Evolutionary conservation across 2,113 vertebrate genomes (phyloP).

Genomic region (Podarcis raffonei): DNA sequence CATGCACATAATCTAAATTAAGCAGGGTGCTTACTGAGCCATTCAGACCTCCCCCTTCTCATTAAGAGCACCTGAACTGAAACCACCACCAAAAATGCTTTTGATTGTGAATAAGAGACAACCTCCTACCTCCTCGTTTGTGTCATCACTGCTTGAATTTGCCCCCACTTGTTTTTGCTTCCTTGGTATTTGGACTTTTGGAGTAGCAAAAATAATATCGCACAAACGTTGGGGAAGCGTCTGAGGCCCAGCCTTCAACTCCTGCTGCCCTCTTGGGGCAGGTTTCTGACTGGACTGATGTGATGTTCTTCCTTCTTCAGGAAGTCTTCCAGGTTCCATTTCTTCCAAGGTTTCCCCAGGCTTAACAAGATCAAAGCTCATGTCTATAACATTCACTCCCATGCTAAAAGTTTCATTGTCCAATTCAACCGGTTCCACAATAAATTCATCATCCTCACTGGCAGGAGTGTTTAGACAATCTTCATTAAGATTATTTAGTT

Average conservation of each 20-base stretch:
- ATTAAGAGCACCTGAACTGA: fast-evolving
- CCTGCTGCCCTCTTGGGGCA: not conserved
- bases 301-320: not conserved
- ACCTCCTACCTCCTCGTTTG: slow-evolving; percentile 55
- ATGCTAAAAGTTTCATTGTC: slow-evolving; percentile 52
- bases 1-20: not conserved
- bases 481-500: not conserved
- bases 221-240: not conserved
- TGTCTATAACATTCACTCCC: not conserved
- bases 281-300: fast-evolving
- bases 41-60: fast-evolving
- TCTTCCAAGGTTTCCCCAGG: fast-evolving
- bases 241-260: fast-evolving
- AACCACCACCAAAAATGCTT: fast-evolving
- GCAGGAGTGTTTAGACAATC: fast-evolving
- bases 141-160: not conserved
- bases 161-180: slow-evolving; percentile 40
- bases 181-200: slow-evolving; percentile 57
- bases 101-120: not conserved
- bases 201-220: slow-evolving; percentile 59
- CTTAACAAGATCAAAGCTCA: fast-evolving
- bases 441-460: slow-evolving; percentile 24
- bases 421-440: slow-evolving; percentile 46
- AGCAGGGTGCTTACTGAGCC: not conserved
- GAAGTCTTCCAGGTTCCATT: fast-evolving